phyloP scores from a whole-genome alignment of 2,113 vertebrate genomes.

The Opisthocomus hoazin region DNA sequence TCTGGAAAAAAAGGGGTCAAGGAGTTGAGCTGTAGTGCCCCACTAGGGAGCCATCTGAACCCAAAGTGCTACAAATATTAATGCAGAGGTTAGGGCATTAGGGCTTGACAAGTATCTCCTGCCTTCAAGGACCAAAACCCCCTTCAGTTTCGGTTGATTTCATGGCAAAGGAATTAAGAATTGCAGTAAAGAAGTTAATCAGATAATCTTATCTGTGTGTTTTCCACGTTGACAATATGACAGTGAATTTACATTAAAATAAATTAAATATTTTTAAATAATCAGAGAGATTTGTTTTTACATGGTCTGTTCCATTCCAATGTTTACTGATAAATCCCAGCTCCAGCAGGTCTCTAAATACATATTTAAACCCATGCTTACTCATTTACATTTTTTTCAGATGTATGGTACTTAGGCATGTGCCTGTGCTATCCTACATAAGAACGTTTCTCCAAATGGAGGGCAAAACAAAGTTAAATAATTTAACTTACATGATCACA shows the following conservation, averaged over 20 bases:
- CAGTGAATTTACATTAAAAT: background rate
- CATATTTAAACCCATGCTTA: background rate
- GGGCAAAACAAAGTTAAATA: background rate
- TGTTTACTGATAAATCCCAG: background rate
- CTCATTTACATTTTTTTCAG: background rate
- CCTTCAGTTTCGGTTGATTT: background rate
- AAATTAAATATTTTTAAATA: background rate
- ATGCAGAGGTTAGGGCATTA: background rate
- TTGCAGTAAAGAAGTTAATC: background rate
- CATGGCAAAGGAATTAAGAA: background rate
- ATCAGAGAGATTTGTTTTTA: background rate
- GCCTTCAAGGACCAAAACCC: background rate
- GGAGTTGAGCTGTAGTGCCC: background rate
- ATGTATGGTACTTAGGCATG: background rate
- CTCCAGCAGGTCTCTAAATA: background rate
- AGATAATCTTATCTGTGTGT: background rate
- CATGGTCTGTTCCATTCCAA: background rate
- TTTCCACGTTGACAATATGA: background rate
- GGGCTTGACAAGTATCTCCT: background rate
- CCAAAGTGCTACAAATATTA: background rate
- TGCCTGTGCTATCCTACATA: background rate
- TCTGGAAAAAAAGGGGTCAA: background rate
- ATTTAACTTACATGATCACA: slow-evolving; percentile 72
- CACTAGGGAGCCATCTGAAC: background rate
- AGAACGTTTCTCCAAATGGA: background rate